phyloP scores from a whole-genome alignment of 2,113 vertebrate species.

The Dromaius novaehollandiae region DNA sequence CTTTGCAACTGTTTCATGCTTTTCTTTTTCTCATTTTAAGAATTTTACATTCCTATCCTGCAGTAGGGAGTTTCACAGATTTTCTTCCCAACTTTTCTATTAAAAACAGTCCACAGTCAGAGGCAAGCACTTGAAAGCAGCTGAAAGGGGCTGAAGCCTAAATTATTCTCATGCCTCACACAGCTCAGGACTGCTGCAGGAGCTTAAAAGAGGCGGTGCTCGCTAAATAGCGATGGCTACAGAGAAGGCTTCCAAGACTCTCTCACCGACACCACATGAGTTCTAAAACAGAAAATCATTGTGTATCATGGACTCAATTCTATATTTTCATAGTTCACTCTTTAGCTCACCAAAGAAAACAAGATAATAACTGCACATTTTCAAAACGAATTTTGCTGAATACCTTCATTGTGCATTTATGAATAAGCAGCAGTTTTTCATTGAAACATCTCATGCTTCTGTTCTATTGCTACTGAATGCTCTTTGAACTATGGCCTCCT shows the following conservation, averaged over 20 bases:
- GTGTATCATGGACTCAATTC: not conserved
- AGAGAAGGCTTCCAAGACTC: not conserved
- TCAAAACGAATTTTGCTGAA: not conserved
- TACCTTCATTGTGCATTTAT: slow-evolving; percentile 3
- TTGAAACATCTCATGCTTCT: not conserved
- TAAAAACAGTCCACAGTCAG: not conserved
- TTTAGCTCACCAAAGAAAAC: not conserved
- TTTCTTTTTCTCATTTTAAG: not conserved
- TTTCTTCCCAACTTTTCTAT: not conserved
- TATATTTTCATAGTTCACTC: not conserved
- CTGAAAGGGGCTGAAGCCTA: not conserved
- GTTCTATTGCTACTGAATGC: not conserved
- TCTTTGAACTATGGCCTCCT: not conserved
- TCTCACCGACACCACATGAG: not conserved
- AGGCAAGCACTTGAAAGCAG: not conserved
- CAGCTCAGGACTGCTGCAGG: not conserved
- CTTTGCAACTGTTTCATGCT: not conserved
- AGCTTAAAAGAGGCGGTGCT: not conserved
- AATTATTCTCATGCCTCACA: not conserved
- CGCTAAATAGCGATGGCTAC: not conserved
- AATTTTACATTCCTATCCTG: not conserved
- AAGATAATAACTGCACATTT: not conserved
- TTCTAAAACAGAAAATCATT: not conserved
- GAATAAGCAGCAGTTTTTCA: not conserved
- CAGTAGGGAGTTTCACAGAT: not conserved